Evolutionary conservation across 2,888 invertebrate genomes (phyloP).

Genomic region (Anoncus sp.): DNA sequence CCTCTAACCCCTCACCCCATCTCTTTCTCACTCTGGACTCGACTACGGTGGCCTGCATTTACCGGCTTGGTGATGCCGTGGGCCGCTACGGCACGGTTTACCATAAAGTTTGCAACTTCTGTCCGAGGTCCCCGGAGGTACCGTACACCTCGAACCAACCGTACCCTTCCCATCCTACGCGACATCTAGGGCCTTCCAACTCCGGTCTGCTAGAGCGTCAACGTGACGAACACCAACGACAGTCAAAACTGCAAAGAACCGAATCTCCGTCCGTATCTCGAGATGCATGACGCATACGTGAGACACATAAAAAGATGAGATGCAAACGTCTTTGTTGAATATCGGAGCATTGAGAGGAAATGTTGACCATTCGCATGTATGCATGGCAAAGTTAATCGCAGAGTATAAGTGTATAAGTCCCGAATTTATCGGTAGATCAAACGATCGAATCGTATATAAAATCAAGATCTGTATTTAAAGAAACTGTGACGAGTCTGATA

Average conservation of each 20-base stretch:
- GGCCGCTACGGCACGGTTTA: conserved; percentile 76
- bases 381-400: neutral
- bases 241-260: conserved; percentile 30
- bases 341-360: neutral
- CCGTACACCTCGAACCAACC: conserved; percentile 34
- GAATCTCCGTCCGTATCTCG: conserved; percentile 7
- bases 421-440: neutral
- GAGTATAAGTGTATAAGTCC: neutral
- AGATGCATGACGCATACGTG: conserved; percentile 2
- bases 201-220: conserved; percentile 27
- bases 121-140: conserved; percentile 43
- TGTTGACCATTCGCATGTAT: neutral
- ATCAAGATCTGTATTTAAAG: neutral
- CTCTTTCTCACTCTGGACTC: conserved; percentile 50
- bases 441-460: neutral
- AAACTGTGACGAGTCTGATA: neutral
- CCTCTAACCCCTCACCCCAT: conserved; percentile 47
- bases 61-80: conserved; percentile 71
- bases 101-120: conserved; percentile 77
- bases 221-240: conserved; percentile 18
- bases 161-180: neutral
- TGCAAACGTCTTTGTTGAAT: neutral
- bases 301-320: too few species aligned
- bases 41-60: conserved; percentile 74
- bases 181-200: conserved; percentile 33